A percentile compares a stretch with the other conserved stretches of the same genome.
Conservation (phyloP, 2,888 invertebrate species). For the Cerceris rybyensis region DNA sequence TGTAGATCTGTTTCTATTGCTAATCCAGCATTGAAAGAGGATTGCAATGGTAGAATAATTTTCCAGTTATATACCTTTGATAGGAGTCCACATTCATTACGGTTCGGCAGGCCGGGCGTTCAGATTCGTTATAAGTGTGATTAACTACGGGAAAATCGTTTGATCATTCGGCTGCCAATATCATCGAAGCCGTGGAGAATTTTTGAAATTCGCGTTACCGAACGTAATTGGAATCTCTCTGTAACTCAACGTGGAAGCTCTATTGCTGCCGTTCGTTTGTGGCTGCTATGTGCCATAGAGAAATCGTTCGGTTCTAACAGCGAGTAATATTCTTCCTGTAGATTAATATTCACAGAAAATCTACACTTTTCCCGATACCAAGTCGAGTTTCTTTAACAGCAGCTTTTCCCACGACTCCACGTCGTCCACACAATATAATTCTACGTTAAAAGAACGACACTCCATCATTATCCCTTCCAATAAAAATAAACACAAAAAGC, state of each 20-base stretch:
- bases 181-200: conserved; percentile 32
- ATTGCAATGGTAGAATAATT: conserved; percentile 45
- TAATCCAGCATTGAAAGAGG: conserved; percentile 38
- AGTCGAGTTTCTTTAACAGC: too few species aligned
- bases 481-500: too few species aligned
- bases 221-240: conserved; percentile 23
- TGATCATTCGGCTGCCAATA: conserved; percentile 49
- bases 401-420: too few species aligned
- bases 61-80: conserved; percentile 45
- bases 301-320: too few species aligned
- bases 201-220: conserved; percentile 31
- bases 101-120: conserved; percentile 23
- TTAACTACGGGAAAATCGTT: conserved; percentile 52
- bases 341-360: too few species aligned
- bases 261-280: too few species aligned
- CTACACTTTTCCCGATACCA: too few species aligned
- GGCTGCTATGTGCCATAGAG: too few species aligned
- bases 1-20: conserved; percentile 29
- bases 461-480: too few species aligned
- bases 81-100: conserved; percentile 39
- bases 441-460: too few species aligned
- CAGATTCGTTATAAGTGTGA: conserved; percentile 55
- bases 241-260: conserved; percentile 1
- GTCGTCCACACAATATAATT: too few species aligned
- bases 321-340: too few species aligned